Percentiles rank a stretch among this genome's conserved stretches.
Evolutionary conservation across 2,113 vertebrate species (phyloP).

Genomic region (Pseudopipra pipra): DNA sequence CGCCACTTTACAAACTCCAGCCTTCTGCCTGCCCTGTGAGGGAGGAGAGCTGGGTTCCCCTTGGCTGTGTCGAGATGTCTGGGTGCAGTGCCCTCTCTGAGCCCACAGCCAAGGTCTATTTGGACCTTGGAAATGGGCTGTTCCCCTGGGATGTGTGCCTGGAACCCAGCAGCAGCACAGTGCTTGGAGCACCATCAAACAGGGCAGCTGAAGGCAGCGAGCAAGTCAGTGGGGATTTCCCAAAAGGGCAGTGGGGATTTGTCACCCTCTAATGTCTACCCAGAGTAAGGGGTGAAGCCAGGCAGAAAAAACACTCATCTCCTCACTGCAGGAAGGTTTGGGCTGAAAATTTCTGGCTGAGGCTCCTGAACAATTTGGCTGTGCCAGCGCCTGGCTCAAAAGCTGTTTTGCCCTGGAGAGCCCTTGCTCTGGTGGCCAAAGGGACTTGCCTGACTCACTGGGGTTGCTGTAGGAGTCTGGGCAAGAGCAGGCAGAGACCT

Average conservation of each 20-base stretch:
- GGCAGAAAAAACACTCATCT: accelerated
- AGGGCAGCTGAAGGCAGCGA: neutral
- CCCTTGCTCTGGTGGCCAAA: accelerated
- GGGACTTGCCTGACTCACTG: accelerated
- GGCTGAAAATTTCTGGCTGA: neutral
- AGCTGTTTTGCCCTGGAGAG: neutral
- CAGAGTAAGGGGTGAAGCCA: neutral
- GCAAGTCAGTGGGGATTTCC: neutral
- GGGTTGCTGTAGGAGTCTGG: neutral
- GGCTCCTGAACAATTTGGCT: neutral
- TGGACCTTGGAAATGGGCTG: neutral
- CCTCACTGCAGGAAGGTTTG: neutral
- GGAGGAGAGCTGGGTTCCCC: neutral
- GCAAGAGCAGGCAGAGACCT: neutral
- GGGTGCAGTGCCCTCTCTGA: neutral
- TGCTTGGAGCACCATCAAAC: accelerated
- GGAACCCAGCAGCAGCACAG: accelerated
- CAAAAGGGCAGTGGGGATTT: neutral
- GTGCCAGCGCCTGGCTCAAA: neutral
- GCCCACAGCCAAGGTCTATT: neutral
- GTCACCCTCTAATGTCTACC: neutral
- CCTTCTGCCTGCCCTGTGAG: neutral
- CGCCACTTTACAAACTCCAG: slow-evolving; percentile 49
- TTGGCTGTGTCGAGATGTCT: accelerated
- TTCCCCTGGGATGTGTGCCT: accelerated